Percentiles rank a stretch among this genome's conserved stretches.
phyloP scores from a whole-genome alignment of 2,113 vertebrate genomes.

The Chloropsis hardwickii region DNA sequence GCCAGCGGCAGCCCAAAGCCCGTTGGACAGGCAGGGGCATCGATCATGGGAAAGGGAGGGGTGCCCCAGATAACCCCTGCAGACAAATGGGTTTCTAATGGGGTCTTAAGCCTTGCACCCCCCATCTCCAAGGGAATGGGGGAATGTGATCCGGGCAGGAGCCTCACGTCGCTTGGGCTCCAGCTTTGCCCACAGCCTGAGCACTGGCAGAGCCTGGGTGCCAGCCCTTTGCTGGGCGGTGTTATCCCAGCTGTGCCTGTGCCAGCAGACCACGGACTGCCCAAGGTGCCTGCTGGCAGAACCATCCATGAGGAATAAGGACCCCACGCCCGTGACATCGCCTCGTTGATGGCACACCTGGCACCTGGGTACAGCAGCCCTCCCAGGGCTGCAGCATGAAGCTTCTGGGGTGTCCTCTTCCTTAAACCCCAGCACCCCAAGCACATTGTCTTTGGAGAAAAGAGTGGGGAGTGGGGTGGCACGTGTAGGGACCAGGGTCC shows the following conservation, averaged over 20 bases:
- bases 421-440: not conserved
- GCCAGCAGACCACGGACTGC: not conserved
- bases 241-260: not conserved
- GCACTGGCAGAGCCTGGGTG: not conserved
- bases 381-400: not conserved
- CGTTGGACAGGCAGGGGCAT: not conserved
- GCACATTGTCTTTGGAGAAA: not conserved
- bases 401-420: not conserved
- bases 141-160: not conserved
- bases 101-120: not conserved
- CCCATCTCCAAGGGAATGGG: slow-evolving; percentile 17
- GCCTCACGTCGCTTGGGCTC: accelerated
- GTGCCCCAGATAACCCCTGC: slow-evolving; percentile 29
- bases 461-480: accelerated
- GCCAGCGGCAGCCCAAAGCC: not conserved
- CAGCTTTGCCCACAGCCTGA: accelerated
- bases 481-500: not conserved
- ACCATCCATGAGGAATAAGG: not conserved
- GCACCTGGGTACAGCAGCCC: not conserved
- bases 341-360: not conserved
- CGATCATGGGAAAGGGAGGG: not conserved
- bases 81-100: slow-evolving; percentile 47
- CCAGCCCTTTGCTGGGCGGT: not conserved
- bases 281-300: not conserved
- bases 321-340: accelerated